These are phyloP conservation scores for Characodon lateralis DNA, from an alignment of 2,797 vertebrate species.

Conservation along the genomic window DNA sequence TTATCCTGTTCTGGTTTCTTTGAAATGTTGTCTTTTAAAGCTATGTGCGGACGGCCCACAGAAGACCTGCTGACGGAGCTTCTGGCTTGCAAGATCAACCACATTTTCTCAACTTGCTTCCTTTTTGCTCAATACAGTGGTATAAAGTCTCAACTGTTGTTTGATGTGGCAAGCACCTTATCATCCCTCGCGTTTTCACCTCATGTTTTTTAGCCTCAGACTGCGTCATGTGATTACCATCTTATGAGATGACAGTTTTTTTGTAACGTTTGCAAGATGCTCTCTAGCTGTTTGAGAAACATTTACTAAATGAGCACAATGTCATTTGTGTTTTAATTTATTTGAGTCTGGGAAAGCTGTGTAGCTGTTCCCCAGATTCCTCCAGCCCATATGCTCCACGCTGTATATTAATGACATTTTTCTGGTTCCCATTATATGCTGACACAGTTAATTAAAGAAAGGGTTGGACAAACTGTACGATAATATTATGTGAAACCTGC, in stretches of 20 bases:
- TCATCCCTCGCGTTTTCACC: conserved; percentile 24
- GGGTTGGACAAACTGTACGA: conserved; percentile 40
- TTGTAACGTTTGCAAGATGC: neutral
- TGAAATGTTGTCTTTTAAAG: conserved; percentile 51
- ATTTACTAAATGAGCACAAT: conserved; percentile 4
- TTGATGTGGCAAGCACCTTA: conserved; percentile 27
- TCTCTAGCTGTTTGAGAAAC: conserved; percentile 3
- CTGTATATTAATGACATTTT: conserved; percentile 41
- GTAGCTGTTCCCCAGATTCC: conserved; percentile 33
- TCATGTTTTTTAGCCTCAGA: conserved; percentile 26
- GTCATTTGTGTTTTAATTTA: conserved; percentile 7
- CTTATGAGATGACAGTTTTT: conserved; percentile 20
- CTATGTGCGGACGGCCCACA: conserved; percentile 58
- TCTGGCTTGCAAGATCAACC: conserved; percentile 37
- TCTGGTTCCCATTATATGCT: conserved; percentile 47
- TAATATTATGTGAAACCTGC: conserved; percentile 44
- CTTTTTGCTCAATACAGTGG: conserved; percentile 39
- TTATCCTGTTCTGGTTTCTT: conserved; percentile 50
- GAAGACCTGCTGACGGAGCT: conserved; percentile 53
- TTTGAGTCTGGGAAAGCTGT: conserved; percentile 26
- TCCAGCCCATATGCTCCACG: conserved; percentile 16
- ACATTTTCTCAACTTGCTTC: conserved; percentile 38
- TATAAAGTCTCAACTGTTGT: conserved; percentile 21
- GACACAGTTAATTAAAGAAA: conserved; percentile 59
- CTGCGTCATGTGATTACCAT: conserved; percentile 19